A percentile compares a stretch with the other conserved stretches of the same genome.
These are phyloP conservation scores for Rostratula benghalensis DNA, from an alignment of 2,113 vertebrate genomes.

Conservation along the genomic window DNA sequence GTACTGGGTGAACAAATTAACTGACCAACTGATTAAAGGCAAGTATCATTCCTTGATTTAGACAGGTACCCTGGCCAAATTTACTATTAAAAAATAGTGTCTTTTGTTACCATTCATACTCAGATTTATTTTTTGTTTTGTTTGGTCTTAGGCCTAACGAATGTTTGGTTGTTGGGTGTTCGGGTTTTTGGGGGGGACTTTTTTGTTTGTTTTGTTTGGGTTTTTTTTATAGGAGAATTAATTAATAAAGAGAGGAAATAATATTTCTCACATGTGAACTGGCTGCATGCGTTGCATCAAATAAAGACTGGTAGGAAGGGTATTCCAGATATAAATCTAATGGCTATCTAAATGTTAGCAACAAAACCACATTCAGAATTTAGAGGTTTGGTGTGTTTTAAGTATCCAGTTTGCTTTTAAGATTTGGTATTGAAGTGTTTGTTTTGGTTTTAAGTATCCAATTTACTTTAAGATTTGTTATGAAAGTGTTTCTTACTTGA, in stretches of 20 bases:
- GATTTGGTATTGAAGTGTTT: neutral
- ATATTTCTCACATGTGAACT: neutral
- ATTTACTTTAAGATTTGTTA: neutral
- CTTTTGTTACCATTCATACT: neutral
- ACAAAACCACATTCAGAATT: neutral
- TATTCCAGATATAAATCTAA: neutral
- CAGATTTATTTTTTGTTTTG: neutral
- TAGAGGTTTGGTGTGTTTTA: neutral
- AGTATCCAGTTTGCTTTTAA: neutral
- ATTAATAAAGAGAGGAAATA: neutral
- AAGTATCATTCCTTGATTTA: neutral
- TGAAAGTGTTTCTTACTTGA: neutral
- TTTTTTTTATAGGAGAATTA: no score
- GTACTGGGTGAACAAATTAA: neutral
- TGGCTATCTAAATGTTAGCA: neutral
- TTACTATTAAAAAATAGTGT: neutral
- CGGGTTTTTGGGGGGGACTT: no score
- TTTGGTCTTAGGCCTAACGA: neutral
- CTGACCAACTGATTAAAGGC: neutral
- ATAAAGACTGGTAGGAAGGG: neutral
- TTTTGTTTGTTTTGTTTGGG: neutral
- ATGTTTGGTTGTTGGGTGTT: no score
- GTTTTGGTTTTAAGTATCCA: neutral
- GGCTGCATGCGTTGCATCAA: neutral
- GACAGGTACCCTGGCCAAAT: neutral